phyloP scores from a whole-genome alignment of 1,140 invertebrate genomes.

The Drosophila biarmipes region DNA sequence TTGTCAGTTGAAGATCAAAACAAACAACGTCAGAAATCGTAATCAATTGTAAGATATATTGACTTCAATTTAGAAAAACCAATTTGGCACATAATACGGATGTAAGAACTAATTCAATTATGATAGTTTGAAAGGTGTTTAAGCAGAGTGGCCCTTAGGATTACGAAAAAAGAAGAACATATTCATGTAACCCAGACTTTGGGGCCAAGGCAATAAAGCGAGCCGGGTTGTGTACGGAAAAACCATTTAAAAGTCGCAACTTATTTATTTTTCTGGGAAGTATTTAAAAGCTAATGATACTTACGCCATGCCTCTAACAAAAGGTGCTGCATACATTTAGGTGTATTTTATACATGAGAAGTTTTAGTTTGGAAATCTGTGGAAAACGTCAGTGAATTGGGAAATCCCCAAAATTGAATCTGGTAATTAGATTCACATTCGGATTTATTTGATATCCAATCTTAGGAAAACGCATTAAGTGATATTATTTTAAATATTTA shows the following conservation, averaged over 20 bases:
- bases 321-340: too few relatives aligned
- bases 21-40: constrained; percentile 28
- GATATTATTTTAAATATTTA: constrained; percentile 48
- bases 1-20: constrained; percentile 46
- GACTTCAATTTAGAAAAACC: constrained; percentile 42
- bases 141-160: constrained; percentile 23
- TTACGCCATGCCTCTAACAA: too few relatives aligned
- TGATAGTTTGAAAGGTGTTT: constrained; percentile 39
- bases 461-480: neutral
- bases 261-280: neutral
- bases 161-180: constrained; percentile 16
- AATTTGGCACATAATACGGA: constrained; percentile 29
- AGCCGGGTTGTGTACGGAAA: constrained; percentile 70
- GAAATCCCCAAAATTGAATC: too few relatives aligned
- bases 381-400: too few relatives aligned
- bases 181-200: constrained; percentile 47
- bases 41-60: constrained; percentile 66
- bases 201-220: constrained; percentile 72
- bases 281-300: too few relatives aligned
- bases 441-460: too few relatives aligned
- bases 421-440: too few relatives aligned
- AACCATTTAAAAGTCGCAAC: constrained; percentile 1
- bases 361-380: too few relatives aligned
- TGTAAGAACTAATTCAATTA: constrained; percentile 12
- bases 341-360: too few relatives aligned